A percentile compares a stretch with the other conserved stretches of the same genome.
Conservation (phyloP, 2,113 vertebrate species). For the Acrocephalus kingi region DNA sequence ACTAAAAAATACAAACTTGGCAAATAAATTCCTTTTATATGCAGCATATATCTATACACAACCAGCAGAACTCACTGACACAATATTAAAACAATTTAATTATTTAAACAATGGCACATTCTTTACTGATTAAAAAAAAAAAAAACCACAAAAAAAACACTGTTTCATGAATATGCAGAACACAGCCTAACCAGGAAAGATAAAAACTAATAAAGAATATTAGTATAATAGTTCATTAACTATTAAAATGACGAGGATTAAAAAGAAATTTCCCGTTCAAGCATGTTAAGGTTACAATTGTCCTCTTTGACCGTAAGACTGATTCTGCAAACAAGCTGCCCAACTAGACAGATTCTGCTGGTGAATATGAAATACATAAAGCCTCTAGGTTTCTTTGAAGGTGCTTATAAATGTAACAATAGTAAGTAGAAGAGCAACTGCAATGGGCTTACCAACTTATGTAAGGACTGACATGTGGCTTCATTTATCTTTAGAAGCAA, state of each 20-base stretch:
- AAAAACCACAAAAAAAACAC: no score
- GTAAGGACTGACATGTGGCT: slow-evolving; percentile 31
- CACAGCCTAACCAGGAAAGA: neutral
- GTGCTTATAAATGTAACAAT: neutral
- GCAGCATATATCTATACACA: neutral
- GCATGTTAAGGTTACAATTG: rapidly evolving
- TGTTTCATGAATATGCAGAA: neutral
- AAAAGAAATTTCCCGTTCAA: neutral
- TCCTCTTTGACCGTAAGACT: neutral
- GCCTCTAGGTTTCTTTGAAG: neutral
- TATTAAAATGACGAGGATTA: neutral
- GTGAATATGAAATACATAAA: neutral
- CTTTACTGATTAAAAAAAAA: neutral
- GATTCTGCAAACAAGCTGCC: neutral
- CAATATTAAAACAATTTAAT: neutral
- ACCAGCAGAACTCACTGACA: neutral
- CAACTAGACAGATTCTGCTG: neutral
- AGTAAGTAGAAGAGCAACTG: neutral
- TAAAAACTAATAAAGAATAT: neutral
- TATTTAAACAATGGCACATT: neutral
- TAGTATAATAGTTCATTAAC: neutral
- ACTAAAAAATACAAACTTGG: neutral
- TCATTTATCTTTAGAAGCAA: slow-evolving; percentile 37
- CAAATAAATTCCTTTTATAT: neutral
- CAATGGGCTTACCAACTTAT: neutral